Evolutionary conservation across 2,888 invertebrate genomes (phyloP).

Genomic region (Odontocolon sp.): DNA sequence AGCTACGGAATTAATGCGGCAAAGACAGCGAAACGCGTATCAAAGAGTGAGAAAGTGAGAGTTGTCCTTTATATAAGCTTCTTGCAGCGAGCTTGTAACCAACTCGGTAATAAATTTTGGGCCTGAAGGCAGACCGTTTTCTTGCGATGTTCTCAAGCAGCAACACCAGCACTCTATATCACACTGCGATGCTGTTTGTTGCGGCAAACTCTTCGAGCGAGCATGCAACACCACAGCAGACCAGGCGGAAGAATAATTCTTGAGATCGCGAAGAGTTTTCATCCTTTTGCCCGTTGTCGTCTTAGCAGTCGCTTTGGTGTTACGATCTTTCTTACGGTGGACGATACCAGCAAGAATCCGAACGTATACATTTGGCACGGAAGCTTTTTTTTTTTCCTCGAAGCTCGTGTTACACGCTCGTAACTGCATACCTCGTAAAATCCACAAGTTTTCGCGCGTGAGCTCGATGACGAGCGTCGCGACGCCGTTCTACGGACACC

Average conservation of each 20-base stretch:
- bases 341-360: constrained; percentile 21
- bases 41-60: constrained; percentile 12
- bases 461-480: constrained; percentile 32
- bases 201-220: constrained; percentile 1
- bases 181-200: background rate
- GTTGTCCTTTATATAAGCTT: constrained; percentile 59
- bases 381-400: constrained; percentile 11
- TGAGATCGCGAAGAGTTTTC: constrained; percentile 1
- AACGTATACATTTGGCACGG: constrained; percentile 14
- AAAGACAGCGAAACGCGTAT: background rate
- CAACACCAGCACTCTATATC: constrained; percentile 2
- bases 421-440: constrained; percentile 40
- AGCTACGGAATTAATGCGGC: background rate
- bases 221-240: constrained; percentile 40
- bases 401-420: constrained; percentile 50
- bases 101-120: constrained; percentile 68
- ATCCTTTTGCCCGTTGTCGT: constrained; percentile 20
- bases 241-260: constrained; percentile 54
- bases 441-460: constrained; percentile 29
- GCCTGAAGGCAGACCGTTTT: constrained; percentile 31
- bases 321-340: constrained; percentile 31
- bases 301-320: constrained; percentile 14
- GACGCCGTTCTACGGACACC: constrained; percentile 2
- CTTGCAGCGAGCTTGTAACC: constrained; percentile 63
- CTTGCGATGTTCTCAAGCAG: background rate